phyloP scores from a whole-genome alignment of 2,797 vertebrate species.

The Lerista edwardsae region DNA sequence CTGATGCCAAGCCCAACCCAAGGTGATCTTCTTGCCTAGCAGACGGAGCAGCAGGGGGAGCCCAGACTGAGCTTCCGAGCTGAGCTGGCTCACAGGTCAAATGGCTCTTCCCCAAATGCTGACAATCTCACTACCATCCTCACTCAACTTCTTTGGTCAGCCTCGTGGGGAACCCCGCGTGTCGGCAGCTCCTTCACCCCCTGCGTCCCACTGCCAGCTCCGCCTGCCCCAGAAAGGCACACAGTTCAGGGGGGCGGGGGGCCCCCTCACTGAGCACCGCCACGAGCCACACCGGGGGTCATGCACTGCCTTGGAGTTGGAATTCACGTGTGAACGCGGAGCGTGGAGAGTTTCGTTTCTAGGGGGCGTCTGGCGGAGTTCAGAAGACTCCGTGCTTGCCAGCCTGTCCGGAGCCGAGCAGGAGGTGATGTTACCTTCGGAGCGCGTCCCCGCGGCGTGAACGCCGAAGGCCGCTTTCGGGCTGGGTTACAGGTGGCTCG shows the following conservation, averaged over 20 bases:
- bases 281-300: too few relatives aligned
- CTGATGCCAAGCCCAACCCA: too few relatives aligned
- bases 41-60: background rate
- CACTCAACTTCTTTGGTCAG: background rate
- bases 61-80: background rate
- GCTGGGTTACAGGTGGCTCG: background rate
- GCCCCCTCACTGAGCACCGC: background rate
- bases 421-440: background rate
- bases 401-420: background rate
- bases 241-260: background rate
- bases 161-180: background rate
- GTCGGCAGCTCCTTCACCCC: background rate
- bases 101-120: background rate
- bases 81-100: background rate
- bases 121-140: background rate
- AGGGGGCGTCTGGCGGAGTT: background rate
- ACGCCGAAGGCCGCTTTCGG: too few relatives aligned
- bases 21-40: background rate
- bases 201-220: background rate
- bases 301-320: too few relatives aligned
- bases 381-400: background rate
- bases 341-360: background rate
- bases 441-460: too few relatives aligned
- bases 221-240: background rate
- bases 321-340: background rate